A percentile compares a stretch with the other conserved stretches of the same genome.
Conservation (phyloP, 2,113 vertebrate species). For the Nettapus auritus region DNA sequence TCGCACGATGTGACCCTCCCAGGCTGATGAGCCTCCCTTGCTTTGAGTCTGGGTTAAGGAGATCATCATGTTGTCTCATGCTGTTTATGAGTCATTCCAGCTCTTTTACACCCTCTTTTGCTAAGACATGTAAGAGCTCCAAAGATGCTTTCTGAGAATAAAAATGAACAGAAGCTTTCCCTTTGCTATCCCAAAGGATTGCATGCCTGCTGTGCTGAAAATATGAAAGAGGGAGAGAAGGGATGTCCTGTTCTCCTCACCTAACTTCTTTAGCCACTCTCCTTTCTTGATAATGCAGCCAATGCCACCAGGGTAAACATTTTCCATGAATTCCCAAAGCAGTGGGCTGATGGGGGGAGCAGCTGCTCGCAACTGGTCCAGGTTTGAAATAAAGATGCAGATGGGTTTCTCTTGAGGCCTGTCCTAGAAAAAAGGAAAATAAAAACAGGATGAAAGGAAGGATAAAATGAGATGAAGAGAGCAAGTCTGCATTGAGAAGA, state of each 20-base stretch:
- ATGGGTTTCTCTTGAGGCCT: slow-evolving; percentile 90
- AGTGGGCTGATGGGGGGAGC: slow-evolving; percentile 88
- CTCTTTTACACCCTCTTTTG: not conserved
- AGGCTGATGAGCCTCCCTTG: not conserved
- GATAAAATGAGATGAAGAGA: not conserved
- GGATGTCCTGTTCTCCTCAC: slow-evolving; percentile 53
- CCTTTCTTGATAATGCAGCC: slow-evolving; percentile 90
- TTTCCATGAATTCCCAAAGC: slow-evolving; percentile 91
- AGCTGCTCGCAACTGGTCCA: slow-evolving; percentile 84
- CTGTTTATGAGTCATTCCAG: not conserved
- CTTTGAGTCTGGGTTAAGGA: not conserved
- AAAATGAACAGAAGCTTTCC: not conserved
- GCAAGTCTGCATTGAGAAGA: not conserved
- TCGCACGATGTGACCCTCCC: not conserved
- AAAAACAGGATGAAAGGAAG: not conserved
- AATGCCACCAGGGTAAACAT: slow-evolving; percentile 88
- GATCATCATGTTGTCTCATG: not conserved
- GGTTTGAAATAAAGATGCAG: slow-evolving; percentile 89
- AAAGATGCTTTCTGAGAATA: not conserved
- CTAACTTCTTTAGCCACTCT: slow-evolving; percentile 86
- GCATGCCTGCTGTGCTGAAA: not conserved
- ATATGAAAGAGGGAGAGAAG: not conserved
- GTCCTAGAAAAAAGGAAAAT: slow-evolving; percentile 73
- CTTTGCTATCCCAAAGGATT: not conserved
- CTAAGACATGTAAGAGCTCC: not conserved